Base-by-base conservation (phyloP, 2,888 invertebrate species). In the Chydorus sphaericus region DNA sequence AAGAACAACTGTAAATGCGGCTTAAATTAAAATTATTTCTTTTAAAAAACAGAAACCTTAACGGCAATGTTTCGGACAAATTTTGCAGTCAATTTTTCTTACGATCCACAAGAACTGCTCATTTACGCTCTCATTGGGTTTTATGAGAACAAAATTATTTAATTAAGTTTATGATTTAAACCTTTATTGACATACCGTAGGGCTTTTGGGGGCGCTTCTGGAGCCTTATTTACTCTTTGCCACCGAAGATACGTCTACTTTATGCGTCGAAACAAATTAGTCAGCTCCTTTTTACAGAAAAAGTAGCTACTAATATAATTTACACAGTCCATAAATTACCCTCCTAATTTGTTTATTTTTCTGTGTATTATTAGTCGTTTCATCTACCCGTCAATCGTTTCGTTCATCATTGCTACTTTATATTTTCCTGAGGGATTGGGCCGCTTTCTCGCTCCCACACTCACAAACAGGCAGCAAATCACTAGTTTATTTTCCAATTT, bases 71-170 rank as follows among this genome's bases (percentile, higher is more conserved):
- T 94, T 73, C 81, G 82, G 38, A 98, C 97, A 7, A 85, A 82
- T 69, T 83, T 94, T 66, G 84, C 87, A 5, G 87, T 88, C 73
- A 93, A 94, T 66, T 93, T 93, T 69, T 94, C 97, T 2, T 97
- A 94, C 72, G 94, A 96, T 73, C 91, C 94, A 0, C 87, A 93
- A 70, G 97, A 97, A 73, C 75, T 98, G 20, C 82, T 96, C 54
- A 88, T 91, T 0, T 98, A 93, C 70, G 89, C 91, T 0, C 68
- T 93, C 23, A 84, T 97, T 59, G 97, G 93, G 89, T 90, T 44
- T 48, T 36, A 69, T 76, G 74, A 60, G 1, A 20, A 6, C 1
- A 39, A 5, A 44, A 26, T 23, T 44, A 28, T 4, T 5, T n/a
- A 14, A 14, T 23, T 44, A 10, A 20, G n/a, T 44, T 23, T 1